Evolutionary conservation across 2,113 vertebrate genomes (phyloP), one percentile per base, ranked within the genome.

Genomic region (Notothenia rossii): DNA sequence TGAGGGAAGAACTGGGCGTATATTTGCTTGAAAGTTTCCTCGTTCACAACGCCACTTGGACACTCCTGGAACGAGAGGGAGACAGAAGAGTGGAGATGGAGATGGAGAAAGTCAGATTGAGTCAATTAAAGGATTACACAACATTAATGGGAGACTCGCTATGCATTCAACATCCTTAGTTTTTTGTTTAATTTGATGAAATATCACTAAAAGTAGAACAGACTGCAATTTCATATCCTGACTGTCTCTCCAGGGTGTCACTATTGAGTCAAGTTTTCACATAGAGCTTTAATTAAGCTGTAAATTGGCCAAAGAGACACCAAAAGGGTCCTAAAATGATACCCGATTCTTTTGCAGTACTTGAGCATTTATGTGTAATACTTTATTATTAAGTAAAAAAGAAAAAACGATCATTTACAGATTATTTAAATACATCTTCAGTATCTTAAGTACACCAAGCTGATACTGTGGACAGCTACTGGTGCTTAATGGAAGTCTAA

Each of bases 1-100:
- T 99, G 98, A 88, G 98, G 98, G 86, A 99, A 99, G 89, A 99
- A 99, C 91, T 99, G 97, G 43, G 98, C 96, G 70, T 99, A 99
- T 88, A 99, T 99, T 91, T 99, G 97, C 90, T 98, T 99, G 93
- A 99, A 99, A 0, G 97, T 98, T 17, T 99, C 97, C 88, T 99
- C 98, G 51, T 96, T 98, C 85, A 99, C 98, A 45, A 96, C 91
- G 0, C 98, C 98, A 55, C 97, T 97, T 83, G 98, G 98, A 86
- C 98, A 99, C 88, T 99, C 98, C 98, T 99, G 87, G 54, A 82
- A 61, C 67, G 11, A 86, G 5, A 60, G 43, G 18, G 25, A 29
- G 51, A 66, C 8, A 65, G 11, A 46, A 49, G 55, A 14, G 55
- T 25, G 55, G 13, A 17, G 18, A 20, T 20, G 17, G 45, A 69